Percentiles rank a stretch among this genome's conserved stretches.
These are phyloP conservation scores for Jacana jacana DNA, from an alignment of 2,113 vertebrate species.

Conservation along the genomic window DNA sequence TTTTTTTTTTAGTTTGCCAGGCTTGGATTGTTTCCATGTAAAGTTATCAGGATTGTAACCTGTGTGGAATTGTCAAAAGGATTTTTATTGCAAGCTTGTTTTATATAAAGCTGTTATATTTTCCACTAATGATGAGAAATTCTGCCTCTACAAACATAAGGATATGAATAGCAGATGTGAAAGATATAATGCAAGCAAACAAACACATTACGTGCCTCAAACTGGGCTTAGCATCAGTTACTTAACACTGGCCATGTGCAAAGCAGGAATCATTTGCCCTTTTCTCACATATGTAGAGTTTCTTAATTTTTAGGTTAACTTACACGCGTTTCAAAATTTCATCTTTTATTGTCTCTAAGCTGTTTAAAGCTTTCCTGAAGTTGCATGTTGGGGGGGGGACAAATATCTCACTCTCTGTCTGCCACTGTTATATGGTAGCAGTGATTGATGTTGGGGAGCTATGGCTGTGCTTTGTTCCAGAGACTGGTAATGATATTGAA, in stretches of 20 bases:
- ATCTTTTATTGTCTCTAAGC: not conserved
- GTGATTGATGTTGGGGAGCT: not conserved
- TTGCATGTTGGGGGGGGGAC: accelerated
- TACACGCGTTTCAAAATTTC: not conserved
- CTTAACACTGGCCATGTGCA: not conserved
- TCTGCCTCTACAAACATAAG: conserved; percentile 52
- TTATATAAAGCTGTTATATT: conserved; percentile 54
- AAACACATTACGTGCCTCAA: not conserved
- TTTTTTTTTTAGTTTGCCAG: not conserved
- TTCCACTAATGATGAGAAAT: conserved; percentile 65
- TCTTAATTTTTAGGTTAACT: not conserved
- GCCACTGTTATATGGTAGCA: not conserved
- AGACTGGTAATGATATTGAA: not conserved
- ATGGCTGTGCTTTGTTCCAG: not conserved
- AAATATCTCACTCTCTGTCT: not conserved
- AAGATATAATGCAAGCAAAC: conserved; percentile 14
- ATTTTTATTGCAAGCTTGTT: conserved; percentile 50
- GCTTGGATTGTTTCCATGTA: conserved; percentile 23
- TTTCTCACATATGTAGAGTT: not conserved
- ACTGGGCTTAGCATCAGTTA: not conserved
- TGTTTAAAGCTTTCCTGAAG: not conserved
- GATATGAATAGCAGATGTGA: conserved; percentile 30
- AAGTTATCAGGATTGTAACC: conserved; percentile 58
- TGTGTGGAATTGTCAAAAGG: conserved; percentile 35
- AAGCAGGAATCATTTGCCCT: not conserved